Evolutionary conservation across 2,888 invertebrate species (phyloP), one percentile per base, ranked within the genome.

Genomic region (Synergus laeviventris): DNA sequence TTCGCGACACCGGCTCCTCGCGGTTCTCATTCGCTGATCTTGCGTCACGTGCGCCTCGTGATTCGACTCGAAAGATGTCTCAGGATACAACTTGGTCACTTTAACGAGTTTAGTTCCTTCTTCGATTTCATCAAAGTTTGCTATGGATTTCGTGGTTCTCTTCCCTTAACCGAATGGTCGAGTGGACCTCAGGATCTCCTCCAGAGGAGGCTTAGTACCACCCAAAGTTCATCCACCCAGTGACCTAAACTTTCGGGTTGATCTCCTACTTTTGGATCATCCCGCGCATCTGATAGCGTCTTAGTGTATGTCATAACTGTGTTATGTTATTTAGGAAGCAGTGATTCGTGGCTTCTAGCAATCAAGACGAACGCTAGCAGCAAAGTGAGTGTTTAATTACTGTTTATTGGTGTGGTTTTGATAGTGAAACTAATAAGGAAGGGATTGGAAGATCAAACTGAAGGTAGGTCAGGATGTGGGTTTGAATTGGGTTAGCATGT

Each of bases 221-320:
- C 31, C 70, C 70, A 70, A 70, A 70, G 70, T 49, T 70, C 70
- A 70, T 70, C 70, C 70, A 54, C 70, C 70, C n/a, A 70, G 24
- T 70, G 70, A 70, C 70, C 70, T 70, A 70, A 70, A 70, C 70
- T 70, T 70, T 70, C 31, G 16, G 31, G 70, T n/a, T 70, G 49
- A n/a, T 36, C 24, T 18, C 31, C 49, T n/a, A n/a, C 11, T 31
- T 36, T 31, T 14, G 11, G 49, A 70, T 70, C 36, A 49, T 24
- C 70, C 49, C 49, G 49, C n/a, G 45, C 70, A 31, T 49, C 45
- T 64, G 18, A 7, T 18, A 39, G 64, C 18, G 11, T 3, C 70
- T 70, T 49, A 70, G 64, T 54, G 24, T 70, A 45, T 31, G 64
- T 70, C 42, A 16, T 66, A 66, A 66, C 49, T 49, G 70, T 70